Percentiles rank a stretch among this genome's conserved stretches.
phyloP scores from a whole-genome alignment of 2,113 vertebrate genomes.

The Choloepus hoffmanni region DNA sequence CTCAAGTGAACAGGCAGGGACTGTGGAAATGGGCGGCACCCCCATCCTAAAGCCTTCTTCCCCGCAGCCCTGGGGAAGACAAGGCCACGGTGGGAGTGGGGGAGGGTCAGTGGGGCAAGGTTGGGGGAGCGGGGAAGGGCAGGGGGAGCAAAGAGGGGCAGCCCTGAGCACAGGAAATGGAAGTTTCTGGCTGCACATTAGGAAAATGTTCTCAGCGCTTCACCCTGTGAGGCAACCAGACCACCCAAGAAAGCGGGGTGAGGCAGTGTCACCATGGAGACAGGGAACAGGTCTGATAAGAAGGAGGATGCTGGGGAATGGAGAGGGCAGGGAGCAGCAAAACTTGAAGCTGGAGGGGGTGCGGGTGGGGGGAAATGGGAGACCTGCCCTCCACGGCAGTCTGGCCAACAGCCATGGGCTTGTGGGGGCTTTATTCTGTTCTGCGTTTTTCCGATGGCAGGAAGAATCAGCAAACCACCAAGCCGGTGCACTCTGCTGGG shows the following conservation, averaged over 20 bases:
- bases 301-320: not conserved
- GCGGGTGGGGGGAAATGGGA: not conserved
- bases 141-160: not conserved
- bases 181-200: slow-evolving; percentile 67
- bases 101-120: not conserved
- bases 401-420: not conserved
- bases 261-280: slow-evolving; percentile 47
- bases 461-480: not conserved
- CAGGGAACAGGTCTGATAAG: slow-evolving; percentile 64
- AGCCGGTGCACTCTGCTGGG: not conserved
- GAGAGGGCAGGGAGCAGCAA: not conserved
- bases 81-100: not conserved
- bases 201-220: slow-evolving; percentile 72
- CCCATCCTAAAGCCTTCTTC: not conserved
- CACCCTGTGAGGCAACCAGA: slow-evolving; percentile 59
- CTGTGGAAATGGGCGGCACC: accelerated
- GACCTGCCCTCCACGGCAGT: not conserved
- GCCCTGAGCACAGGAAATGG: slow-evolving; percentile 61
- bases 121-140: not conserved
- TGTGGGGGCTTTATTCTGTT: no score
- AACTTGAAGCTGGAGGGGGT: not conserved
- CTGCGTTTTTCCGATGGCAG: not conserved
- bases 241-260: slow-evolving; percentile 68
- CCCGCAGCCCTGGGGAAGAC: not conserved
- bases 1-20: not conserved